Evolutionary conservation across 2,113 vertebrate genomes (phyloP), one percentile per base, ranked within the genome.

Genomic region (Orycteropus afer): DNA sequence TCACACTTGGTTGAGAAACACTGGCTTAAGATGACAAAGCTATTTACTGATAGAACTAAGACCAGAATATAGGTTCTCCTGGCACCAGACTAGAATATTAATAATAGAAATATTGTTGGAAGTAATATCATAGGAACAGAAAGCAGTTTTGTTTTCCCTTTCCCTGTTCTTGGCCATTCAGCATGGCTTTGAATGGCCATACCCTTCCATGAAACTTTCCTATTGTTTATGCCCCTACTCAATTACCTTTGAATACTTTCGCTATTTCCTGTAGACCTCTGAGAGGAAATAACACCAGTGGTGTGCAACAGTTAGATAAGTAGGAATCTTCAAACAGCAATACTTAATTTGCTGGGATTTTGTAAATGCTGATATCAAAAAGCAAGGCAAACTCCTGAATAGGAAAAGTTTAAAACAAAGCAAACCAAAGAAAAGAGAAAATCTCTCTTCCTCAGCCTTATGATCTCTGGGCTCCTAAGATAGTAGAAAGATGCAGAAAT

Each of bases 101-200:
- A 7, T 25, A 23, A 81, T 49, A 61, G 9, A 45, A 63, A n/a
- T 34, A 78, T 23, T 25, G 14, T 40, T 27, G 51, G 65, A 25
- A 34, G 57, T 3, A 29, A 57, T 17, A 42, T 67, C 37, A 32
- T 11, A 53, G 29, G 11, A 34, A 27, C 7, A 77, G 73, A 61
- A 88, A 63, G 42, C 23, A 3, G 73, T n/a, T 88, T 22, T 37
- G 32, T 13, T 61, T 7, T 47, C 8, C 55, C 55, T 34, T 59
- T 76, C 40, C 42, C 34, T 13, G 1, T 23, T 8, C 6, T 2
- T 14, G 57, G 23, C 5, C 73, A 22, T 2, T 17, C 8, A 1
- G 12, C 42, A 32, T 14, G 5, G 10, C 7, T 15, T 11, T 2
- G 1, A 29, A 49, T 1, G 3, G 23, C 42, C 57, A 2, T 4